A percentile compares a stretch with the other conserved stretches of the same genome.
Conservation (phyloP, 2,113 vertebrate species). For the Puffinus mauretanicus region DNA sequence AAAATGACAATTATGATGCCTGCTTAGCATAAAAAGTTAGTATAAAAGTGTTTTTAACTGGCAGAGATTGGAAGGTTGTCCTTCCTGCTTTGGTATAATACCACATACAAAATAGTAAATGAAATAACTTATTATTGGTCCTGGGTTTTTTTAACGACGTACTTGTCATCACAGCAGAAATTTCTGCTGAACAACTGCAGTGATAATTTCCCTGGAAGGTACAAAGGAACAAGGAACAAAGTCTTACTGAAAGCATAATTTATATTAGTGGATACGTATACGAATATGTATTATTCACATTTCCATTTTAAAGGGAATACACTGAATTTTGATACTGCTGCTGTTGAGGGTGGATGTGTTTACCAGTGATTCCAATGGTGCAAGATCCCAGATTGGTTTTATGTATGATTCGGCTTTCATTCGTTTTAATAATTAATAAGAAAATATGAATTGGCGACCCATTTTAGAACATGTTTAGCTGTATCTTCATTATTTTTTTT, state of each 20-base stretch:
- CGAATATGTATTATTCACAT: rapidly evolving
- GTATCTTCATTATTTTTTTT: neutral
- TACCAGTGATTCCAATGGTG: neutral
- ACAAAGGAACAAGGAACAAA: no score
- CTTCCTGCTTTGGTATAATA: neutral
- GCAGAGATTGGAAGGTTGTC: neutral
- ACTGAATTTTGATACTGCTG: neutral
- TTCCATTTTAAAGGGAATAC: neutral
- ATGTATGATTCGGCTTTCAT: neutral
- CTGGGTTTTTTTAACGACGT: neutral
- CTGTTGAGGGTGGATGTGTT: neutral
- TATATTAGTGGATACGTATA: neutral
- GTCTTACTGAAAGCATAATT: neutral
- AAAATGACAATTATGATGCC: rapidly evolving
- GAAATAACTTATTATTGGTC: neutral
- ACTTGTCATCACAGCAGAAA: neutral
- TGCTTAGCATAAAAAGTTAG: neutral
- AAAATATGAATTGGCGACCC: rapidly evolving
- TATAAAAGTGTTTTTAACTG: neutral
- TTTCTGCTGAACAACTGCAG: neutral
- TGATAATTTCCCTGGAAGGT: neutral
- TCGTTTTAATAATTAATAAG: neutral
- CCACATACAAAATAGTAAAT: rapidly evolving
- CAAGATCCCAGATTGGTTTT: neutral
- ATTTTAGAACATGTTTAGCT: neutral